Evolutionary conservation across 2,888 invertebrate species (phyloP), one percentile per base, ranked within the genome.

Genomic region (Hirtodrosophila cameraria): DNA sequence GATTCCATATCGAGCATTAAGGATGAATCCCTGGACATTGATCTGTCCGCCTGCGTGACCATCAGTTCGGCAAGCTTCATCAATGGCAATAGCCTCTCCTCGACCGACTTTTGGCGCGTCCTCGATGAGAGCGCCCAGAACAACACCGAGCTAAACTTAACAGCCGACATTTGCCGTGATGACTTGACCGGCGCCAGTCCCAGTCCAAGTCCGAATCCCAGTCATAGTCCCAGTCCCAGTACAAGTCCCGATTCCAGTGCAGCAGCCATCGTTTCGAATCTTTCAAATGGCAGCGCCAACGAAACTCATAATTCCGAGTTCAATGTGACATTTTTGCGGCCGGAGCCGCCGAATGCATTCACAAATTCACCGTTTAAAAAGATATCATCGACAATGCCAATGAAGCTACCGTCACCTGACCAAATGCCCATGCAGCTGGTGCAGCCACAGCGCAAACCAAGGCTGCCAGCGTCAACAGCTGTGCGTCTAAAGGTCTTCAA

Each of bases 1-100:
- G 90, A 91, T 68, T 90, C 90, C 6, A 89, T 90, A 70, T 90
- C 90, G 38, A 90, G 89, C 67, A 90, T 90, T 13, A 90, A 90
- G 65, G 90, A 90, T 52, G 90, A 90, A 59, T 90, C 90, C 36
- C 69, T 90, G 60, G 90, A 90, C 68, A 90, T 90, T 55, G 89
- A 90, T 85, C 66, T 89, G 48, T 90, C 90, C 33, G 90, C 90
- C 18, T 91, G 90, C 57, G 90, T 91, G 16, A 90, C 91, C 1
- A 91, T 90, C 39, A 88, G 85, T 43, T 87, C 90, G 0, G 77
- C 88, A 0, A 89, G 88, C 25, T 82, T 89, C 13, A 71, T 89
- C 30, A 88, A 81, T 18, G 88, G 88, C 2, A 90, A 88, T 54
- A 90, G 90, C 28, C 70, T 90, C 0, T 90, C 90, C 0, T 89